A percentile compares a stretch with the other conserved stretches of the same genome.
phyloP scores from a whole-genome alignment of 1,140 invertebrate species.

The Berghia stephanieae region DNA sequence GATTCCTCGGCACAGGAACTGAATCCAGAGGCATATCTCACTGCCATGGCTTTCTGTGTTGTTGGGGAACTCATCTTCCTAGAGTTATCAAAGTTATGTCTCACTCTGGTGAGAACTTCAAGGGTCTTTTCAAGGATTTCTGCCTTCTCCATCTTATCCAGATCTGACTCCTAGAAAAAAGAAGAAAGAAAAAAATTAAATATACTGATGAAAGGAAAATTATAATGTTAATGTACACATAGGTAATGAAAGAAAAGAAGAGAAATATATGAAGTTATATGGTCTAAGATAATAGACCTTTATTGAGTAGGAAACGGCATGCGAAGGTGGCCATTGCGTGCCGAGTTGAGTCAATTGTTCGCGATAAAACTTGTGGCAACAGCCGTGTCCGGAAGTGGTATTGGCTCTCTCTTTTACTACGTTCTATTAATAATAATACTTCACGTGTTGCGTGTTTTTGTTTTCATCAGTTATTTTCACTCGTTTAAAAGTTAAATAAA shows the following conservation, averaged over 20 bases:
- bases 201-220: slow-evolving; percentile 1
- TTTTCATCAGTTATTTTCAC: too few species aligned
- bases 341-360: too few species aligned
- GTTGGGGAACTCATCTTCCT: too few species aligned
- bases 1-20: slow-evolving; percentile 30
- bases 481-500: too few species aligned
- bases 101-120: slow-evolving; percentile 25
- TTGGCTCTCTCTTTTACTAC: too few species aligned
- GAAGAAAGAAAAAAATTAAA: slow-evolving; percentile 10
- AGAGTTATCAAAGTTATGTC: neutral
- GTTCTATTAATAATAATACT: too few species aligned
- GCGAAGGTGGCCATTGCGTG: too few species aligned
- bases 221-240: slow-evolving; percentile 14
- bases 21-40: slow-evolving; percentile 29
- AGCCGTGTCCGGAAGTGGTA: too few species aligned
- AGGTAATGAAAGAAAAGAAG: slow-evolving; percentile 13
- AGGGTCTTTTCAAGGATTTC: slow-evolving; percentile 35
- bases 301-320: too few species aligned
- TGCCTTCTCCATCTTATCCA: slow-evolving; percentile 37
- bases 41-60: slow-evolving; percentile 23
- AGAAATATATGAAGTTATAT: neutral
- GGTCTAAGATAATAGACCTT: too few species aligned
- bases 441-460: too few species aligned
- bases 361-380: too few species aligned
- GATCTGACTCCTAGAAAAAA: slow-evolving; percentile 29